These are phyloP conservation scores for Heterotis niloticus DNA, from an alignment of 2,113 vertebrate species.

Conservation along the genomic window DNA sequence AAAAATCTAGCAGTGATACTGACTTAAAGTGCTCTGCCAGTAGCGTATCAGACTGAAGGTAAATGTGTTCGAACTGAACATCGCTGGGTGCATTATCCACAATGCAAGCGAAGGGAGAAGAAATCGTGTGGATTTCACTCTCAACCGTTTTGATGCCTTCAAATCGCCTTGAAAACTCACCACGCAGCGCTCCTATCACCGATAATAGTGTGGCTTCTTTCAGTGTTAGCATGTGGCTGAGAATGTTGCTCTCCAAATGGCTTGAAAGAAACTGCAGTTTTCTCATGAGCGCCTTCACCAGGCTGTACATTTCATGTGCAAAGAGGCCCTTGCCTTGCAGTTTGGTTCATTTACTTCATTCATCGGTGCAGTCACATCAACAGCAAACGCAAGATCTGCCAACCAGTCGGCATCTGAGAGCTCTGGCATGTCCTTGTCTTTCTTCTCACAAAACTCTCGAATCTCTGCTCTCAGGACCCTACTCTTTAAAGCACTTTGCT, in stretches of 20 bases:
- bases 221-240: conserved; percentile 35
- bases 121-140: conserved; percentile 16
- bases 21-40: no score
- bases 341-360: conserved; percentile 43
- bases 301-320: no score
- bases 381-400: conserved; percentile 36
- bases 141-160: no score
- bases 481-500: no score
- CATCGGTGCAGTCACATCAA: conserved; percentile 34
- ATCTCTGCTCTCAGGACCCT: no score
- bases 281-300: conserved; percentile 47
- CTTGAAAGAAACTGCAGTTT: conserved; percentile 42
- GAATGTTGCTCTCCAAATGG: conserved; percentile 29
- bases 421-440: conserved; percentile 28
- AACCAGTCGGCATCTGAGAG: conserved; percentile 39
- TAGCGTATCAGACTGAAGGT: no score
- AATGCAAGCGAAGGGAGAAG: conserved; percentile 26
- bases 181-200: conserved; percentile 33
- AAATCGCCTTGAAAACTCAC: conserved; percentile 14
- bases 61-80: conserved; percentile 30
- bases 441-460: no score
- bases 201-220: no score
- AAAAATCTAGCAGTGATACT: no score
- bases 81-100: conserved; percentile 32
- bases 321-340: no score